Evolutionary conservation across 2,113 vertebrate species (phyloP).

Genomic region (Condylura cristata): DNA sequence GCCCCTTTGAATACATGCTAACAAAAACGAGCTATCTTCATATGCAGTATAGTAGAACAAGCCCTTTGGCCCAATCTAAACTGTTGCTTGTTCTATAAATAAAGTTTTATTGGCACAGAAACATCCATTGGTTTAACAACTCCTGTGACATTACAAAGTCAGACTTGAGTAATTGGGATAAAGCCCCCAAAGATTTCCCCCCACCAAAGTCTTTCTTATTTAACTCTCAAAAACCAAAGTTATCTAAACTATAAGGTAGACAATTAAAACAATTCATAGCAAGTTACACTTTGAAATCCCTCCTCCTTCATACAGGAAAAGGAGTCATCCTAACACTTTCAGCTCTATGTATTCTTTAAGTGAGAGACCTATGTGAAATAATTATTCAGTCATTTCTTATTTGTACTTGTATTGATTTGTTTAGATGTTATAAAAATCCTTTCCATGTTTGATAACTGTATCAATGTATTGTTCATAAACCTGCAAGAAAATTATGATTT

Average conservation of each 20-base stretch:
- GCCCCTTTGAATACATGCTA: too few relatives aligned
- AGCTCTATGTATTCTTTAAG: neutral
- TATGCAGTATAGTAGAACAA: neutral
- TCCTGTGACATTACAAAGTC: neutral
- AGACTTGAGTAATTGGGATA: neutral
- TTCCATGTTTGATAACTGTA: neutral
- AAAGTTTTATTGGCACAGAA: neutral
- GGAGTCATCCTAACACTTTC: neutral
- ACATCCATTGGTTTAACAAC: neutral
- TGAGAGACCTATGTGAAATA: neutral
- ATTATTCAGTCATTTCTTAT: neutral
- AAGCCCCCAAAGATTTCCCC: neutral
- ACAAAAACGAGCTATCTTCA: neutral
- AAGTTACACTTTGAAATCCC: neutral
- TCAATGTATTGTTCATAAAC: conserved; percentile 5
- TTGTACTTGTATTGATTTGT: neutral
- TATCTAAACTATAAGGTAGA: neutral
- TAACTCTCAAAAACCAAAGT: neutral
- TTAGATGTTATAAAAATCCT: conserved; percentile 17
- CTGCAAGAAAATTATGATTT: neutral
- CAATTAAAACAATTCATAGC: neutral
- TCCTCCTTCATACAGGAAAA: neutral
- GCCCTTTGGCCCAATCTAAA: neutral
- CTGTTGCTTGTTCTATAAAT: neutral
- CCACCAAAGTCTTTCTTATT: neutral